Evolutionary conservation across 2,888 invertebrate species (phyloP).

Genomic region (Parelbella ahira): DNA sequence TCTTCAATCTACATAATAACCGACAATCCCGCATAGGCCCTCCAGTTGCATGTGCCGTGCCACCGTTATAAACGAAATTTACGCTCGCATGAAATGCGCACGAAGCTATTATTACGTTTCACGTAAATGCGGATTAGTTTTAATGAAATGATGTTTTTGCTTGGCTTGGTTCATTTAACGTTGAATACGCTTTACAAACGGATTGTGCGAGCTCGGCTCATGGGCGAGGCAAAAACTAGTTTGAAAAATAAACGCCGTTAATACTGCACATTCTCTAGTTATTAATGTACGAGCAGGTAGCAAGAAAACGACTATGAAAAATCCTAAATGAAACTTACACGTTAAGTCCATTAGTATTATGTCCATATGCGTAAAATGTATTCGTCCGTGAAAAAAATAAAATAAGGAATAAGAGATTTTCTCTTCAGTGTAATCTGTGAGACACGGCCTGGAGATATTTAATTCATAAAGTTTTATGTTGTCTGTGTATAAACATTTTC

Average conservation of each 20-base stretch:
- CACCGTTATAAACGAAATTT: constrained; percentile 19
- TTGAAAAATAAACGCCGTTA: constrained; percentile 6
- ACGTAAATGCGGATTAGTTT: constrained; percentile 19
- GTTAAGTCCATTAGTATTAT: constrained; percentile 63
- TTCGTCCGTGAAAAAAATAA: constrained; percentile 29
- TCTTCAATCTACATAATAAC: constrained; percentile 70
- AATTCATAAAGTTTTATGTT: constrained; percentile 20
- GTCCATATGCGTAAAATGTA: constrained; percentile 27
- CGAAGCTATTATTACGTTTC: constrained; percentile 14
- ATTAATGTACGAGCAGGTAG: constrained; percentile 2
- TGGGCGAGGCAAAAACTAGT: background rate
- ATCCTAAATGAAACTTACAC: constrained; percentile 58
- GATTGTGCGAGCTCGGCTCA: background rate
- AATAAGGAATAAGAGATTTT: constrained; percentile 18
- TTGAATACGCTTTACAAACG: constrained; percentile 11
- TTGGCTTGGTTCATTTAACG: constrained; percentile 12
- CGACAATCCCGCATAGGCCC: constrained; percentile 23
- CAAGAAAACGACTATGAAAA: constrained; percentile 17
- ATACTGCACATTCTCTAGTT: too few species aligned
- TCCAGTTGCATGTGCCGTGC: constrained; percentile 5
- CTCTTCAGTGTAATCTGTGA: constrained; percentile 1
- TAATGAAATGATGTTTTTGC: constrained; percentile 23
- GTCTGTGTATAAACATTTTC: constrained; percentile 12
- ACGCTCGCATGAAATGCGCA: constrained; percentile 17
- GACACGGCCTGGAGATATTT: constrained; percentile 9